Evolutionary conservation across 2,797 vertebrate genomes (phyloP).

Genomic region (Hephaestus fuliginosus): DNA sequence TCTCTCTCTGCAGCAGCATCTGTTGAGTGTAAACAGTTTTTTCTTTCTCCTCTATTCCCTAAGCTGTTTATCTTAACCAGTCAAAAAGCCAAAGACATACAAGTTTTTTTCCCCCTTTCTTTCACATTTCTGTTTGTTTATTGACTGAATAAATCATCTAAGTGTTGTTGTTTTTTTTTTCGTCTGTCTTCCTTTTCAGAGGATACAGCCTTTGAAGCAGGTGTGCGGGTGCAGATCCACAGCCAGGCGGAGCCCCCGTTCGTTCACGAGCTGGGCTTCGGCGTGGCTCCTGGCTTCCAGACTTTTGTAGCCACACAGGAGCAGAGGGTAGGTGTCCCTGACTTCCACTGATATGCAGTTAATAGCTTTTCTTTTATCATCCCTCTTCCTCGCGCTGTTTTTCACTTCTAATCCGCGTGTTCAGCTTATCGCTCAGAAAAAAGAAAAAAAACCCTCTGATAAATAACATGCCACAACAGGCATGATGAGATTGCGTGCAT

Average conservation of each 20-base stretch:
- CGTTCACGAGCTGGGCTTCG: conserved; percentile 98
- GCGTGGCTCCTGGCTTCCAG: conserved; percentile 98
- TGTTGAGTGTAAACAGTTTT: conserved; percentile 34
- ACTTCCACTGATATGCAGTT: conserved; percentile 24
- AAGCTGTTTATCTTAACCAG: conserved; percentile 23
- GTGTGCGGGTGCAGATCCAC: conserved; percentile 98
- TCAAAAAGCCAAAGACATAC: conserved; percentile 15
- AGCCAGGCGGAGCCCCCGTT: conserved; percentile 98
- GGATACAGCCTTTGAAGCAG: conserved; percentile 97
- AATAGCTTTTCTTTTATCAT: conserved; percentile 36
- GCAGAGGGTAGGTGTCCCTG: conserved; percentile 89
- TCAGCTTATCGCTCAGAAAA: conserved; percentile 19
- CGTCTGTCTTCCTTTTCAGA: conserved; percentile 83
- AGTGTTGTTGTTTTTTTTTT: not conserved
- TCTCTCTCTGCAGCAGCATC: not conserved
- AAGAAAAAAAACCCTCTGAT: conserved; percentile 21
- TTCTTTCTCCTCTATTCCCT: conserved; percentile 17
- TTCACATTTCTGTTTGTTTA: conserved; percentile 28
- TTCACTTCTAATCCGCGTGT: conserved; percentile 25
- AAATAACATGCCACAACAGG: conserved; percentile 30
- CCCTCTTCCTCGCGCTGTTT: conserved; percentile 22
- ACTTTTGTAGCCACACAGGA: conserved; percentile 99
- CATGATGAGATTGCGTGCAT: conserved; percentile 18
- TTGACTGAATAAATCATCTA: conserved; percentile 18
- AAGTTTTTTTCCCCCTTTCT: not conserved